Conservation (phyloP, 2,113 vertebrate genomes). For the Eclectus roratus region DNA sequence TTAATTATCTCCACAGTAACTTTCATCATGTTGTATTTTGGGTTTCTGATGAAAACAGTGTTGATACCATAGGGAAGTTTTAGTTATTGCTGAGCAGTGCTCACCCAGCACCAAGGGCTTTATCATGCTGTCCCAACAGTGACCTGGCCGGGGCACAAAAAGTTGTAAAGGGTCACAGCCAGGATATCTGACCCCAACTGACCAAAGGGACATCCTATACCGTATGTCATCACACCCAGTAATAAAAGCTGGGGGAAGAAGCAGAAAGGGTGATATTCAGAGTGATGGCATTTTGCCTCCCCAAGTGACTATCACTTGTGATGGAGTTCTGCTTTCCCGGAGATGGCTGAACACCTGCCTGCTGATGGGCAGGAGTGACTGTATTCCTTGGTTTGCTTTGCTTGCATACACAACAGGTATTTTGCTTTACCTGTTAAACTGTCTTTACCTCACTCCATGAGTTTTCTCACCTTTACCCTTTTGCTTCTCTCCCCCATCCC, state of each 20-base stretch:
- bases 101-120: background rate
- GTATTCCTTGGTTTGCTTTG: background rate
- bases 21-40: background rate
- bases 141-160: background rate
- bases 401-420: background rate
- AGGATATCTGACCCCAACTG: background rate
- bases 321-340: background rate
- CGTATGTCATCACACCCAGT: background rate
- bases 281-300: background rate
- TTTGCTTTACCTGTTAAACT: background rate
- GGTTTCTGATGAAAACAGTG: background rate
- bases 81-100: background rate
- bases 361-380: background rate
- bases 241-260: background rate
- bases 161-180: background rate
- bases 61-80: background rate
- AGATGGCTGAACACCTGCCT: background rate
- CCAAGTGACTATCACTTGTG: fast-evolving
- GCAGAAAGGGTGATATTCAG: background rate
- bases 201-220: background rate
- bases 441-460: fast-evolving
- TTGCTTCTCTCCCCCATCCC: background rate
- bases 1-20: background rate
- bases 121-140: background rate
- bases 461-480: background rate